Conservation (phyloP, 1,140 invertebrate species). For the Pseudobourletiella spinata region DNA sequence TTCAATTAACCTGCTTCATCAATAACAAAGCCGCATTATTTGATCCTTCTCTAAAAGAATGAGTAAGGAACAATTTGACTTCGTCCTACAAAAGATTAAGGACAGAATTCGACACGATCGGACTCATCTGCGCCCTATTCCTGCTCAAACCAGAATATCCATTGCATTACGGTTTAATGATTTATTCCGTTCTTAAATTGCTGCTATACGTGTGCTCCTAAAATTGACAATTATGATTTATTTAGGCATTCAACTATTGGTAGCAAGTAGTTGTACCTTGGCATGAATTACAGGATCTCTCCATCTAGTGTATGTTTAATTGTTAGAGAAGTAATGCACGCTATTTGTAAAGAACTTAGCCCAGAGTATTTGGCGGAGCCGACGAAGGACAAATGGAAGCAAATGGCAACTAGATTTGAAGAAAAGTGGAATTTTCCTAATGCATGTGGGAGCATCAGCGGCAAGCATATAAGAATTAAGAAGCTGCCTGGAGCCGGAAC, state of each 20-base stretch:
- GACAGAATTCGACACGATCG: not conserved
- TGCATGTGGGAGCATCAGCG: slow-evolving; percentile 38
- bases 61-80: not conserved
- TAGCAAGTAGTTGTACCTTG: not conserved
- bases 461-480: slow-evolving; percentile 39
- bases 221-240: not conserved
- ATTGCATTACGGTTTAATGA: not conserved
- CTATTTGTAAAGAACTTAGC: slow-evolving; percentile 4
- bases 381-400: slow-evolving; percentile 36
- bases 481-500: slow-evolving; percentile 38
- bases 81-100: not conserved
- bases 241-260: not conserved
- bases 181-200: not conserved
- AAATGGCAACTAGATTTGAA: slow-evolving; percentile 36
- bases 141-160: not conserved
- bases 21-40: not conserved
- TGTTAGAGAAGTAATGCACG: not conserved
- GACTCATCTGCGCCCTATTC: slow-evolving; percentile 1
- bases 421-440: slow-evolving; percentile 39
- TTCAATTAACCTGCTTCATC: not conserved
- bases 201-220: not conserved
- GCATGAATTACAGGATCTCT: not conserved
- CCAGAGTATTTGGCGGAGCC: slow-evolving; percentile 24
- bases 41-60: not conserved
- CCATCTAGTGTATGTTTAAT: not conserved